Base-by-base conservation (phyloP, 2,113 vertebrate species). In the Sakesphorus luctuosus region DNA sequence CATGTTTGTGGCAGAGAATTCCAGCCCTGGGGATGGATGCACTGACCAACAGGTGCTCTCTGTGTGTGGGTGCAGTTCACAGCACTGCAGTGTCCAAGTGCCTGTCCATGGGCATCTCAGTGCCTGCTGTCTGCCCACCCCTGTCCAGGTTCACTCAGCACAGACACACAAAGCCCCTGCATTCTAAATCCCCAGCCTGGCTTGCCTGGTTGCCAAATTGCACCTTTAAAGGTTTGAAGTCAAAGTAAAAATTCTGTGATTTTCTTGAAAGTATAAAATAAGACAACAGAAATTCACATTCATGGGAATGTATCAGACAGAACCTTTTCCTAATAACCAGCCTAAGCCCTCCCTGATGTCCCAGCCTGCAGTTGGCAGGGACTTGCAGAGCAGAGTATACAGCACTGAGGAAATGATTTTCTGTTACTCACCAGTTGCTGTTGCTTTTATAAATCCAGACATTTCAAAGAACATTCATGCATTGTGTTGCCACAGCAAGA, bases 41-140 rank as follows among this genome's bases (percentile, higher is more conserved):
- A 0, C 40, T 58, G 55, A 58, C 0, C 2, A 18, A 47, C 0
- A 1, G 33, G 29, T 1, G 0, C 12, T 14, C 33, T 75, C n/a
- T 0, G 0, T 44, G 20, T 46, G 35, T 50, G 46, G n/a, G 31
- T 71, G 31, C 62, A 66, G 15, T 17, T 84, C 47, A 40, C 35
- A 50, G 40, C 3, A 1, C 46, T 76, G 0, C 0, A 9, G 9
- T 72, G 11, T 46, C 46, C 12, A 31, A 62, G n/a, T 50, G 31
- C 13, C 29, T 1, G 4, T 43, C 35, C 16, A 1, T 3, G 3
- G 13, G 38, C 24, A 35, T 59, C 36, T 33, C 47, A 1, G 0
- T 79, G 77, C 62, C 23, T 50, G 49, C 73, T 35, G 8, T 55
- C 38, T 75, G 56, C 18, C 35, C 25, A 46, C 18, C 4, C 21